phyloP scores from a whole-genome alignment of 2,113 vertebrate genomes.

The Phalacrocorax carbo region DNA sequence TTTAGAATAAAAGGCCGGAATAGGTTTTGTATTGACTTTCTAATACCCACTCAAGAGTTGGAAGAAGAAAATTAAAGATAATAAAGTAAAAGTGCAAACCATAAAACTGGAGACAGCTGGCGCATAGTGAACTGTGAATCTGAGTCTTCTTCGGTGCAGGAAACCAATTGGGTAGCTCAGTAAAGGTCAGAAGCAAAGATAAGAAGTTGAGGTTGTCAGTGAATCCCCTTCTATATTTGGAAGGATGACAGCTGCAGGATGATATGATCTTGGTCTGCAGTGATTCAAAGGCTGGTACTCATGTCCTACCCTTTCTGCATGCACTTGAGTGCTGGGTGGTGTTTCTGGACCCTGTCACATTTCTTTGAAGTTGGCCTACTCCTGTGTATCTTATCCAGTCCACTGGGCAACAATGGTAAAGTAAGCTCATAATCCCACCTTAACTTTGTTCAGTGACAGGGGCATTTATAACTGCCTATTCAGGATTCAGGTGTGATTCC shows the following conservation, averaged over 20 bases:
- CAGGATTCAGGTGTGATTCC: not conserved
- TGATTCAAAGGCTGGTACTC: not conserved
- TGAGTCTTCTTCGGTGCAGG: not conserved
- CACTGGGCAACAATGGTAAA: not conserved
- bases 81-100: constrained; percentile 70
- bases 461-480: not conserved
- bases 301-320: not conserved
- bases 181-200: constrained; percentile 56
- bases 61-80: constrained; percentile 73
- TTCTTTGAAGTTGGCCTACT: not conserved
- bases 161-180: constrained; percentile 17
- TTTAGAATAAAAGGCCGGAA: constrained; percentile 64
- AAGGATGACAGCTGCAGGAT: not conserved
- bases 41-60: constrained; percentile 61
- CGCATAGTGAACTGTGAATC: constrained; percentile 24
- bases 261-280: constrained; percentile 4
- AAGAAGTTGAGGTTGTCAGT: constrained; percentile 48
- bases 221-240: constrained; percentile 52
- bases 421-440: not conserved
- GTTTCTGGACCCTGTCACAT: not conserved
- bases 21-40: constrained; percentile 73
- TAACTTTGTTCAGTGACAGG: not conserved
- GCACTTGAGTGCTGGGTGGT: not conserved
- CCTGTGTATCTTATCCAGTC: not conserved
- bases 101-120: constrained; percentile 9